Percentiles rank a stretch among this genome's conserved stretches.
phyloP scores from a whole-genome alignment of 2,797 vertebrate genomes.

The Margarornis squamiger region DNA sequence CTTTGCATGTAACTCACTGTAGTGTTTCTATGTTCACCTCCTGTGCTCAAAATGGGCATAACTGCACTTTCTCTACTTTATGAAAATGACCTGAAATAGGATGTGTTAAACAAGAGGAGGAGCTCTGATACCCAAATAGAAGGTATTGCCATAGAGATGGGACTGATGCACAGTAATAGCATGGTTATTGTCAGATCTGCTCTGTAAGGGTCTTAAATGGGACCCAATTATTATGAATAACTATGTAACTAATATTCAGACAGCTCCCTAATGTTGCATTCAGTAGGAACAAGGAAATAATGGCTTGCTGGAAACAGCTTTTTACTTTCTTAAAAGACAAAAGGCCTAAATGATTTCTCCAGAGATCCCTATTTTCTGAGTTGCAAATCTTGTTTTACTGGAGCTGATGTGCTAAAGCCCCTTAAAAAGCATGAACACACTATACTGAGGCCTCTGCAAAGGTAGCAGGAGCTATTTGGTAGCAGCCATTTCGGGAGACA shows the following conservation, averaged over 20 bases:
- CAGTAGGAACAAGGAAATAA: background rate
- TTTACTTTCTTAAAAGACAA: background rate
- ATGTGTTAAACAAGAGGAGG: background rate
- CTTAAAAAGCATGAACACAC: background rate
- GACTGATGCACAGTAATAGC: background rate
- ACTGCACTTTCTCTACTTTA: background rate
- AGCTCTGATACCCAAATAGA: background rate
- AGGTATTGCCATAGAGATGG: background rate
- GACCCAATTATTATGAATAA: background rate
- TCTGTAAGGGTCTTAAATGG: background rate
- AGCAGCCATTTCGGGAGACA: background rate
- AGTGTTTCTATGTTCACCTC: background rate
- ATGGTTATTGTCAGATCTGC: background rate
- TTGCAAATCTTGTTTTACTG: background rate
- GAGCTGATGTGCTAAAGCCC: background rate
- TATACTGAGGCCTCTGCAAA: background rate
- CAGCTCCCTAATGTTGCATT: background rate
- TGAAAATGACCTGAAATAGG: background rate
- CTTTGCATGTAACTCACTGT: background rate
- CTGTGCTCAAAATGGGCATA: background rate
- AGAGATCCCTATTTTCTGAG: background rate
- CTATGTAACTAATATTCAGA: background rate
- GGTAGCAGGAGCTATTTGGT: background rate
- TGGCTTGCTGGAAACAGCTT: background rate
- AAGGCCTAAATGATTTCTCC: background rate